These are phyloP conservation scores for Hippocampus mohnikei DNA, from an alignment of 2,113 vertebrate species.

Conservation along the genomic window DNA sequence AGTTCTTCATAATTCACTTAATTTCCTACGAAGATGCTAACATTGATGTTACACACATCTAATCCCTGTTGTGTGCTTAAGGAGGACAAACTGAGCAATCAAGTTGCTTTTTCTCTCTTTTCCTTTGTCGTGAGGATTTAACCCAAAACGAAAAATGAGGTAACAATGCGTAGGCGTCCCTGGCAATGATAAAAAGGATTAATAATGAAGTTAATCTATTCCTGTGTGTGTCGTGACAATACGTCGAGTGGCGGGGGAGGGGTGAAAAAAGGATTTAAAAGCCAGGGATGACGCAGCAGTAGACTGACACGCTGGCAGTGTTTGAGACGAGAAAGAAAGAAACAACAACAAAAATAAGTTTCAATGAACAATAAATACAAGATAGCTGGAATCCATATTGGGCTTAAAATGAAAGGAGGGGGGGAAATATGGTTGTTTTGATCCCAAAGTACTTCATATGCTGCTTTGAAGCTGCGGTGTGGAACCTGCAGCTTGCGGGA, in stretches of 20 bases:
- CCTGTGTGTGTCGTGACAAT: conserved; percentile 59
- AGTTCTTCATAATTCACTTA: conserved; percentile 39
- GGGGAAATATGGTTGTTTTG: conserved; percentile 50
- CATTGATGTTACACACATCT: conserved; percentile 48
- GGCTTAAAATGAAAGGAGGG: conserved; percentile 34
- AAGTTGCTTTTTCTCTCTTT: neutral
- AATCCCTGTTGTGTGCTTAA: conserved; percentile 33
- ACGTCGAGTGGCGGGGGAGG: conserved; percentile 61
- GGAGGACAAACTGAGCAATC: conserved; percentile 12
- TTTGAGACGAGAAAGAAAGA: conserved; percentile 33
- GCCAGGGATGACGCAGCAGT: conserved; percentile 39
- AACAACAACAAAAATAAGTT: conserved; percentile 3
- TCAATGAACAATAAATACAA: conserved; percentile 41
- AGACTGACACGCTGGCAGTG: conserved; percentile 51
- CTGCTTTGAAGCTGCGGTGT: conserved; percentile 29
- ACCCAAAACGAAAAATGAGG: conserved; percentile 8
- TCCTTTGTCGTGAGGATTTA: conserved; percentile 37
- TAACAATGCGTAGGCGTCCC: conserved; percentile 34
- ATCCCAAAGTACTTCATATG: conserved; percentile 60
- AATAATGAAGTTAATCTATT: conserved; percentile 72
- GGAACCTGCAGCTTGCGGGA: neutral
- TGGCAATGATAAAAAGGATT: conserved; percentile 65
- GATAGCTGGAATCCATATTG: conserved; percentile 39
- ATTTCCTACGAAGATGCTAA: conserved; percentile 43
- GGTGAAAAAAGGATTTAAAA: conserved; percentile 1